Evolutionary conservation across 2,888 invertebrate genomes (phyloP).

Genomic region (Conistra vaccinii): DNA sequence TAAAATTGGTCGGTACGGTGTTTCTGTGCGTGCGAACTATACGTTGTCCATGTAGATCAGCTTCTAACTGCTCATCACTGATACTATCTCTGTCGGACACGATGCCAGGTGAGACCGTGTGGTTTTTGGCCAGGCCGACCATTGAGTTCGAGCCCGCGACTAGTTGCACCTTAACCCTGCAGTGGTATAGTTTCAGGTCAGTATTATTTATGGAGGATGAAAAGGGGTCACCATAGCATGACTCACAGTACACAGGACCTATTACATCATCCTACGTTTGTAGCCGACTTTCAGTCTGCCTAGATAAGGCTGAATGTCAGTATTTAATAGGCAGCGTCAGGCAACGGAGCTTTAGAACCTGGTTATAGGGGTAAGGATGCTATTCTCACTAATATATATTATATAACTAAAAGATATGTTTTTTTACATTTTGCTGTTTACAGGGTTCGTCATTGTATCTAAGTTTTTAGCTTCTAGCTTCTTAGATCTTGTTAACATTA

Average conservation of each 20-base stretch:
- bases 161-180: too few relatives aligned
- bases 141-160: too few relatives aligned
- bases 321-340: conserved; percentile 9
- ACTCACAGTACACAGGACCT: conserved; percentile 20
- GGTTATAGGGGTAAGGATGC: background rate
- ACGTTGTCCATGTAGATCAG: too few relatives aligned
- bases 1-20: too few relatives aligned
- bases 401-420: background rate
- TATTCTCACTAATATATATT: background rate
- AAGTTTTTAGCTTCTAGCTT: background rate
- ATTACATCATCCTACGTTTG: conserved; percentile 38
- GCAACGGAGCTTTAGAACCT: background rate
- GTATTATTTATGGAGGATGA: conserved; percentile 8
- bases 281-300: background rate
- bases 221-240: conserved; percentile 38
- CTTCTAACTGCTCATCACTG: too few relatives aligned
- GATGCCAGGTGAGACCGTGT: too few relatives aligned
- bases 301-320: conserved; percentile 5
- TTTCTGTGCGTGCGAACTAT: too few relatives aligned
- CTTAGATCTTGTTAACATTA: background rate
- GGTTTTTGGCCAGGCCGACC: too few relatives aligned
- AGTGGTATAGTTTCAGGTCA: background rate
- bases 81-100: too few relatives aligned
- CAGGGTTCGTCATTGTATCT: too few relatives aligned
- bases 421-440: too few relatives aligned